Percentiles rank a stretch among this genome's conserved stretches.
Conservation (phyloP, 1,140 invertebrate species). For the Lysiphlebus fabarum region DNA sequence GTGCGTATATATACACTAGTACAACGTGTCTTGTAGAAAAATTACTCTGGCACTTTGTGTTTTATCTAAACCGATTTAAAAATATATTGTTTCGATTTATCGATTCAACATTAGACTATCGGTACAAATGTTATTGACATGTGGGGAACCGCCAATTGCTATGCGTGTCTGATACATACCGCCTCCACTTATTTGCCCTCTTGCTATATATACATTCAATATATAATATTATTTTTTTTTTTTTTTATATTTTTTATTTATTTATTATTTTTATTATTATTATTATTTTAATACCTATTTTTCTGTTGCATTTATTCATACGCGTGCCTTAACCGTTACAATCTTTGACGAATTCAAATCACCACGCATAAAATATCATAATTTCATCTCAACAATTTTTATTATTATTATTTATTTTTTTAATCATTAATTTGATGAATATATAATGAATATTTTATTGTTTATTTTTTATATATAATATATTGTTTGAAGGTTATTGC, state of each 20-base stretch:
- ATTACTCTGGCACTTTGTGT: neutral
- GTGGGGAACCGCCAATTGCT: constrained; percentile 42
- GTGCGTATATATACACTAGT: too few relatives aligned
- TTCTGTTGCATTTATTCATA: constrained; percentile 44
- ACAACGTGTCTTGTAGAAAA: neutral
- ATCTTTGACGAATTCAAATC: constrained; percentile 31
- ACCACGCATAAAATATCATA: too few relatives aligned
- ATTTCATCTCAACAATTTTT: too few relatives aligned
- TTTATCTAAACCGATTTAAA: constrained; percentile 11
- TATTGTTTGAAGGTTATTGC: neutral
- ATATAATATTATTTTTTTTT: neutral
- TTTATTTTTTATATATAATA: constrained; percentile 6
- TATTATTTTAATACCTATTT: constrained; percentile 22
- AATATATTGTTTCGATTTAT: constrained; percentile 32
- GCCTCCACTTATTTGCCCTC: constrained; percentile 35
- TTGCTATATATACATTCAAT: constrained; percentile 3
- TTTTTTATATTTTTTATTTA: constrained; percentile 16
- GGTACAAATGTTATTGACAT: constrained; percentile 48
- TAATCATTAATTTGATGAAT: neutral
- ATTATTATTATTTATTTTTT: neutral
- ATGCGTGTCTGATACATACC: constrained; percentile 39
- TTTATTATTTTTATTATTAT: constrained; percentile 29
- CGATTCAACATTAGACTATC: constrained; percentile 43
- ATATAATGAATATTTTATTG: neutral
- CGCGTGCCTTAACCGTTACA: constrained; percentile 36